Evolutionary conservation across 37 sponge, comb jelly and placozoan genomes (phyloP), one percentile per base, ranked within the genome.

Genomic region (Halichondria panicea): DNA sequence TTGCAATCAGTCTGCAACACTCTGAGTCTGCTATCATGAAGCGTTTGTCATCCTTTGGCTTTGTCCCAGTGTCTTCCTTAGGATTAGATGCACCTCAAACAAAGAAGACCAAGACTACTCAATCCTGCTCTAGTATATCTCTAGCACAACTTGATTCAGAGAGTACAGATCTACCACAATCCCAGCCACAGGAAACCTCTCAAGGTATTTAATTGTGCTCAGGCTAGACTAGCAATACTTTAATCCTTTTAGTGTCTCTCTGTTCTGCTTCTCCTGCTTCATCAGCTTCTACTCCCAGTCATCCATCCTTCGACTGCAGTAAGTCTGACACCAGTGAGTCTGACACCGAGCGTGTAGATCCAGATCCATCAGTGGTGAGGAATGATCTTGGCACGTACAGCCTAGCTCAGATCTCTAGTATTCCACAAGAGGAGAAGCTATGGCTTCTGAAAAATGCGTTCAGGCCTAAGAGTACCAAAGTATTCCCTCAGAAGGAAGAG

Each of bases 391-490:
- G 62, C 25, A 60, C 30, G 15, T 60, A 60, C 22, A 22, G 41
- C 39, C 30, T 4, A 36, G 66, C 54, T 55, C 34, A 34, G 34
- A 2, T 48, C 28, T 54, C 25, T 33, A 52, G 37, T 15, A 32
- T 71, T 12, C 31, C 72, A 35, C 21, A 75, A 43, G 76, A 75
- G 27, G 63, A 63, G 27, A 75, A 61, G 31, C 21, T 41, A 3
- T 63, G 64, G 76, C 76, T 75, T 18, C 25, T 75, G 13, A 41
- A 22, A 24, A 43, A 75, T 41, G 61, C 76, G 15, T 77, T 66
- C 53, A 68, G 60, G 37, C 83, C 83, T 24, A 37, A 48, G 4
- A 18, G 52, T 30, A 71, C 63, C 27, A 71, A 60, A 33, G 48
- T 68, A 27, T 82, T 67, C 55, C 75, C 67, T 64, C 24, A 43